These are phyloP conservation scores for Mallotus villosus DNA, from an alignment of 2,797 vertebrate species.

Conservation along the genomic window DNA sequence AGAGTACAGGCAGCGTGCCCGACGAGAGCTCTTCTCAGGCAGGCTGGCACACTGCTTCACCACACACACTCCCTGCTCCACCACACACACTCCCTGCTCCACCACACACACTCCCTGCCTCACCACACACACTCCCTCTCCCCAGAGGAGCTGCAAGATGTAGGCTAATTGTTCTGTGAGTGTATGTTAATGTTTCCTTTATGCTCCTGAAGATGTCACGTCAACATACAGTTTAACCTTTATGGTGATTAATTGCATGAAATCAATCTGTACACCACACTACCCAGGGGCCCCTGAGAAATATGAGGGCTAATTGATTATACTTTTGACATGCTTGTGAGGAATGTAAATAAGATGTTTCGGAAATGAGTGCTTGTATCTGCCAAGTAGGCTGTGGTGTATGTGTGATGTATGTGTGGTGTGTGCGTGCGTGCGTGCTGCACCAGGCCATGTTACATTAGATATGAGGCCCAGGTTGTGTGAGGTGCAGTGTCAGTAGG, in stretches of 20 bases:
- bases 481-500: conserved; percentile 61
- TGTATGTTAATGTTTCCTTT: conserved; percentile 8
- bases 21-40: background rate
- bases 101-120: background rate
- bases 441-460: conserved; percentile 47
- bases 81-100: background rate
- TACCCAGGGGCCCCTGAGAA: conserved; percentile 2
- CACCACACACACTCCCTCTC: background rate
- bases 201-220: conserved; percentile 18
- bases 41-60: background rate
- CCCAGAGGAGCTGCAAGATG: background rate
- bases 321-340: background rate
- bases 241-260: conserved; percentile 35
- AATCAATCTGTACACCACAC: background rate
- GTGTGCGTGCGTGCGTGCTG: conserved; percentile 27
- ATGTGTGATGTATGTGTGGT: background rate
- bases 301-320: conserved; percentile 27
- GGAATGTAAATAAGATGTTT: conserved; percentile 20
- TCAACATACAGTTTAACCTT: conserved; percentile 43
- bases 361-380: conserved; percentile 14
- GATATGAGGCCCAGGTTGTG: conserved; percentile 58
- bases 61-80: background rate
- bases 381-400: background rate
- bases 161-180: conserved; percentile 14
- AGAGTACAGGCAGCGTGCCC: background rate